Conservation (phyloP, 2,797 vertebrate genomes). For the Molothrus ater region DNA sequence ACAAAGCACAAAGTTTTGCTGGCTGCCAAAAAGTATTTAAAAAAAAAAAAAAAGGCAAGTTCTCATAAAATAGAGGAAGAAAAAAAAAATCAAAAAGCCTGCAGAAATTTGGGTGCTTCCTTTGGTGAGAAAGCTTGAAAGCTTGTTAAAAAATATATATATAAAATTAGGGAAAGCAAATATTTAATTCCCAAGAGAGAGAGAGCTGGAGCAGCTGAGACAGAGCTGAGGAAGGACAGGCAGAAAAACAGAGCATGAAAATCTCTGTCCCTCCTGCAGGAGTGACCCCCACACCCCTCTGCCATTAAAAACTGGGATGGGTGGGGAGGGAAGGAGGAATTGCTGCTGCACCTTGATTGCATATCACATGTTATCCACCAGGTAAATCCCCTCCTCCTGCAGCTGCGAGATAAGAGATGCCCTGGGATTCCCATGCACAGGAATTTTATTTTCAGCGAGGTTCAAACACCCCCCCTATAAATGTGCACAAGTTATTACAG, state of each 20-base stretch:
- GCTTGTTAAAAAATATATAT: not conserved
- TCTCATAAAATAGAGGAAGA: not conserved
- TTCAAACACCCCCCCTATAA: not conserved
- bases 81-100: not conserved
- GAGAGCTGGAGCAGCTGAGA: no score
- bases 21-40: conserved; percentile 24
- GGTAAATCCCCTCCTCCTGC: not conserved
- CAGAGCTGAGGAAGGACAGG: not conserved
- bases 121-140: not conserved
- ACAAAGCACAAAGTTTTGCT: conserved; percentile 47
- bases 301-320: not conserved
- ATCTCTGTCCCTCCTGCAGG: not conserved
- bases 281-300: not conserved
- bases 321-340: not conserved
- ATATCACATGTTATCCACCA: not conserved
- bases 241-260: accelerated
- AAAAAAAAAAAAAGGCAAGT: not conserved
- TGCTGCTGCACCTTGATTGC: not conserved
- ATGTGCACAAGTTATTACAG: not conserved
- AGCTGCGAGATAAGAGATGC: not conserved
- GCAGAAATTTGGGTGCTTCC: not conserved
- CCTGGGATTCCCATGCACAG: not conserved
- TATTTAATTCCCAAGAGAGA: not conserved
- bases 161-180: not conserved
- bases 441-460: not conserved